Evolutionary conservation across 2,797 vertebrate genomes (phyloP), one percentile per base, ranked within the genome.

Genomic region (Chaenodraco wilsoni): DNA sequence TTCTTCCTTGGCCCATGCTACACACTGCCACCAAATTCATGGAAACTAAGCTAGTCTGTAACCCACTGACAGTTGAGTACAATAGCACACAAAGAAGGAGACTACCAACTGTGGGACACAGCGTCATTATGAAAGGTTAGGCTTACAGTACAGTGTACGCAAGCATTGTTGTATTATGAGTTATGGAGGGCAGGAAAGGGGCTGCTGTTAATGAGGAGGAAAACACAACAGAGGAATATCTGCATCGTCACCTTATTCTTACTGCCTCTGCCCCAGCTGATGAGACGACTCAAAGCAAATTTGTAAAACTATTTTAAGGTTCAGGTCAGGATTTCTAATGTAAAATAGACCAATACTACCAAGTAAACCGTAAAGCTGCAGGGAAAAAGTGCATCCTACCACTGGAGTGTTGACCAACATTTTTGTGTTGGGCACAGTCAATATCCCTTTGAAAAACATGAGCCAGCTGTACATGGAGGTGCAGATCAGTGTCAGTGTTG

Each of bases 81-180:
- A 33, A 33, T 23, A 60, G 3, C 0, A 0, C 48, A 15, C 7
- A 59, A 11, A 43, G 33, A 41, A 3, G 10, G 3, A 72, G 7
- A 33, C 31, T 11, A 15, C 45, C 5, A 49, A 40, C 11, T 51
- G n/a, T 16, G 44, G 17, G 8, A 45, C 19, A 9, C 3, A 52
- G 16, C 16, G 9, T 37, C 41, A 51, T 51, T 46, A 15, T 49
- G 7, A 57, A 49, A 56, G 33, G 21, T 40, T 5, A 31, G 3
- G 15, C 50, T n/a, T 48, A 19, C 8, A 56, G 15, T 55, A 21
- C 3, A 45, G 43, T 45, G 48, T 58, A 71, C 8, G 33, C 1
- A 37, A 58, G 33, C 23, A 44, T 62, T 40, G 31, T 63, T 57
- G 71, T 45, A 66, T 49, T 52, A 54, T 49, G 83, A 90, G 88